These are phyloP conservation scores for Cryptotermes secundus DNA, from an alignment of 1,140 invertebrate species.

Conservation along the genomic window DNA sequence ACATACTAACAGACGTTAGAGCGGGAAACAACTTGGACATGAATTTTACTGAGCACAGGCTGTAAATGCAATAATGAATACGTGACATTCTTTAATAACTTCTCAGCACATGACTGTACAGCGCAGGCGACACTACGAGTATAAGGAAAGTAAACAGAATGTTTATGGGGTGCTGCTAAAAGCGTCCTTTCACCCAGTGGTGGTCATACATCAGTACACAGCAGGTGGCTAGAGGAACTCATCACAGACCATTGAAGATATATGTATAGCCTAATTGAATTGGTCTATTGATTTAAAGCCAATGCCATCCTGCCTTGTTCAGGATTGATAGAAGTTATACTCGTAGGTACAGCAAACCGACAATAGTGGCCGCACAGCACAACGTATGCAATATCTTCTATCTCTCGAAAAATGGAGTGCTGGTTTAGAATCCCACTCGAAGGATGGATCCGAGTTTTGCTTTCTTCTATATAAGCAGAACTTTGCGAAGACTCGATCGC, in stretches of 20 bases:
- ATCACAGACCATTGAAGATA: background rate
- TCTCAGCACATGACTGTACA: background rate
- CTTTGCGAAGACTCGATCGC: too few species aligned
- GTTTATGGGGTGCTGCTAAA: background rate
- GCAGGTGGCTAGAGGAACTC: background rate
- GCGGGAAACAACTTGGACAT: background rate
- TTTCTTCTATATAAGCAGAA: too few species aligned
- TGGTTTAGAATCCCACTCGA: too few species aligned
- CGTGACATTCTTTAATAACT: background rate
- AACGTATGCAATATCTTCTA: too few species aligned
- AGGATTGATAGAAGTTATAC: background rate
- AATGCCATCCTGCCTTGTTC: background rate
- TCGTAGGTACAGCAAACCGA: background rate
- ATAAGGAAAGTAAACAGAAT: background rate
- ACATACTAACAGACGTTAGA: background rate
- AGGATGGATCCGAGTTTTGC: too few species aligned
- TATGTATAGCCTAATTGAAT: conserved; percentile 8
- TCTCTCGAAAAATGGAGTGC: background rate
- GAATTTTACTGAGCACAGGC: background rate
- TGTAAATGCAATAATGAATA: background rate
- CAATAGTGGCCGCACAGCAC: too few species aligned
- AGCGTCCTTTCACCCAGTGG: background rate
- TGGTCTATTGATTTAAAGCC: conserved; percentile 12
- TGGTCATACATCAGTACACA: background rate
- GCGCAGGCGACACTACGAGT: too few species aligned